A percentile compares a stretch with the other conserved stretches of the same genome.
phyloP scores from a whole-genome alignment of 2,797 vertebrate species.

The Lepilemur ruficaudatus region DNA sequence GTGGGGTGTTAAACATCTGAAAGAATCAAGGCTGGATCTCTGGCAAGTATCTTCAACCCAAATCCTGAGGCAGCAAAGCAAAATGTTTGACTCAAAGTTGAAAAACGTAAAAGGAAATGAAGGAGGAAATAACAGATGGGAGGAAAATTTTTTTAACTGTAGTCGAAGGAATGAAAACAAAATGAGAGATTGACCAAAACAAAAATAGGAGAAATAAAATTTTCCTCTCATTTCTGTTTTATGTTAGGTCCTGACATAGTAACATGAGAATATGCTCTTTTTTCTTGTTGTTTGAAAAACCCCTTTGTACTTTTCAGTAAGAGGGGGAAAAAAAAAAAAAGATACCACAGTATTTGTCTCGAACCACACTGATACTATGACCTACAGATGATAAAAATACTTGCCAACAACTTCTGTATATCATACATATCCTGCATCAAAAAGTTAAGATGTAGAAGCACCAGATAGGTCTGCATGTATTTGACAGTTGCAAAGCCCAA shows the following conservation, averaged over 20 bases:
- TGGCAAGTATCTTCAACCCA: background rate
- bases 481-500: background rate
- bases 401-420: background rate
- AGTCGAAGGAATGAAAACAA: background rate
- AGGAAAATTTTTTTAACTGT: background rate
- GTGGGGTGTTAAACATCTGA: background rate
- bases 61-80: background rate
- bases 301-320: background rate
- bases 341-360: background rate
- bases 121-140: conserved; percentile 24
- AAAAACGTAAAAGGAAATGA: conserved; percentile 29
- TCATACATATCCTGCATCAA: background rate
- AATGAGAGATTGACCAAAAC: background rate
- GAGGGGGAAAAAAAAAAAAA: background rate
- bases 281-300: background rate
- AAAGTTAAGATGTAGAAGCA: background rate
- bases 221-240: conserved; percentile 40
- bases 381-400: background rate
- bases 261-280: background rate
- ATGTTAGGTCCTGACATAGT: background rate
- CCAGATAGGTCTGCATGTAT: background rate
- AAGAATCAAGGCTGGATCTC: background rate
- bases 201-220: conserved; percentile 5
- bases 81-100: conserved; percentile 21
- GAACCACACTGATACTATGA: background rate